Evolutionary conservation across 2,113 vertebrate species (phyloP).

Genomic region (Plotosus lineatus): DNA sequence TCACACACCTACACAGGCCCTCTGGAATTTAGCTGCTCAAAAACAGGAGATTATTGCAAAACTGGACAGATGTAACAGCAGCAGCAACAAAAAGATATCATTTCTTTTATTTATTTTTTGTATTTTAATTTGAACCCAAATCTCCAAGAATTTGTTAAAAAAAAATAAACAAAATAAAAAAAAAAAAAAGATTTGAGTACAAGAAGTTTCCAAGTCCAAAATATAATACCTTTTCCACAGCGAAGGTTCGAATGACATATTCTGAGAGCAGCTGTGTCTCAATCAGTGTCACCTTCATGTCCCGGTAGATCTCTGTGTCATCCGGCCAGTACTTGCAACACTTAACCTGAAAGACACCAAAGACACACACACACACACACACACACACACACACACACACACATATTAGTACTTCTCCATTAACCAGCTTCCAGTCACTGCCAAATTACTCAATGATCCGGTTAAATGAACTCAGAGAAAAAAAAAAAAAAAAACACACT

Average conservation of each 20-base stretch:
- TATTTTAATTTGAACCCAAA: neutral
- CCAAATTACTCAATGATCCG: slow-evolving; percentile 18
- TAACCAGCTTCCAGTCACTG: slow-evolving; percentile 23
- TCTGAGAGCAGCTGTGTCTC: slow-evolving; percentile 97
- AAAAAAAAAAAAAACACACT: neutral
- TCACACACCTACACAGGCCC: slow-evolving; percentile 31
- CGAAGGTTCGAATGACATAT: slow-evolving; percentile 95
- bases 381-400: slow-evolving; percentile 7
- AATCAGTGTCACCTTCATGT: slow-evolving; percentile 97
- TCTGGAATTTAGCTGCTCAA: neutral
- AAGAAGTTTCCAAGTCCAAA: neutral
- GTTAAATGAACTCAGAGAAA: neutral
- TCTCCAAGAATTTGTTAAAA: neutral
- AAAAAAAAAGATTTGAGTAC: too few relatives aligned
- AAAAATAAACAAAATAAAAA: neutral
- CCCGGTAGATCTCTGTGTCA: slow-evolving; percentile 95
- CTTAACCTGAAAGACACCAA: slow-evolving; percentile 80
- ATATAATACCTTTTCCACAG: slow-evolving; percentile 88
- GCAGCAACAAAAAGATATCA: neutral
- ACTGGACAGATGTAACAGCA: slow-evolving; percentile 7
- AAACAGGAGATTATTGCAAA: slow-evolving; percentile 12
- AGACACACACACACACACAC: slow-evolving; percentile 32
- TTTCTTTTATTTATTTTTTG: neutral
- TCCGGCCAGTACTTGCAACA: slow-evolving; percentile 99
- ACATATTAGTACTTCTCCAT: slow-evolving; percentile 24